Base-by-base conservation (phyloP, 1,140 invertebrate species). In the Heliothis subflexa region DNA sequence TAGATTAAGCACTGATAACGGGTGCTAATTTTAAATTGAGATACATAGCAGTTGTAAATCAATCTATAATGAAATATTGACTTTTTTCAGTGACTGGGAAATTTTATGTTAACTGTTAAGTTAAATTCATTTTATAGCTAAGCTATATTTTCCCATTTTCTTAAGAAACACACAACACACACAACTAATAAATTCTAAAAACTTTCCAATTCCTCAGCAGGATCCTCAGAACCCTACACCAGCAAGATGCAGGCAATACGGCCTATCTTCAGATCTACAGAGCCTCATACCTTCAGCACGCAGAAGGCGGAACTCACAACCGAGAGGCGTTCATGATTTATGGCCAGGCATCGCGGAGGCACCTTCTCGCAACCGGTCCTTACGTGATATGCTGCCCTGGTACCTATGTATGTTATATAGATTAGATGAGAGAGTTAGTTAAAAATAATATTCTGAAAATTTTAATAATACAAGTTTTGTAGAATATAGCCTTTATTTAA, bases 301-400 rank as follows among this genome's bases (percentile, higher is more conserved):
- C 14, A 78, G 45, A 70, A 80, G 81, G 81, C 78, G 81, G 68
- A 73, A 78, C 78, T 59, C 61, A 70, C 73, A 78, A 59, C 61
- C 70, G 33, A 72, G 57, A 70, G 78, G 81, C 78, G 81, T 78
- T 45, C 49, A 59, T 83, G 73, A 83, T 83, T 83, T 83, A 79
- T 64, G 47, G 45, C 52, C 55, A 49, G 71, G 64, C 40, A 40
- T 57, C 59, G n/a, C 45, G 12, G 57, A 78, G 66, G 47, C 68
- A 61, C 77, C 54, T 78, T 78, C 45, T 5, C 66, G 7, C 49
- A 62, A 70, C 54, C 33, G 54, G 40, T 68, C 18, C 66, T 52
- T 50, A 13, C 14, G 21, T n/a, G 2, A 5, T 50, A 49, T 50
- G 45, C 18, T 28, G 7, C 18, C 64, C 47, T 50, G 21, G 66